Evolutionary conservation across 2,113 vertebrate genomes (phyloP).

Genomic region (Petrocephalus zakoni): DNA sequence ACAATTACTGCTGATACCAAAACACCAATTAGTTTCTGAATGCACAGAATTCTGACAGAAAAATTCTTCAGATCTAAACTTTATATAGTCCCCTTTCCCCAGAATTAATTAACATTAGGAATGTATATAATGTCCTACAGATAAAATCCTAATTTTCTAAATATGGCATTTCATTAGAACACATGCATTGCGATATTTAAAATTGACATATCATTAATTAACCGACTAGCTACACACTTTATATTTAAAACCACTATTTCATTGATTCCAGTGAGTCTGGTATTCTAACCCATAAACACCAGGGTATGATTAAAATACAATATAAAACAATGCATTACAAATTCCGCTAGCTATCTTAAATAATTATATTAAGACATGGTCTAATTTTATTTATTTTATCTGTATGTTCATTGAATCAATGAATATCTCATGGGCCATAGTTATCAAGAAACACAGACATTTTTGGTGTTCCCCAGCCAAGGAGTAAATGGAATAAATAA

Average conservation of each 20-base stretch:
- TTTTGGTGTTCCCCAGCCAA: background rate
- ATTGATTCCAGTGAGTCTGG: background rate
- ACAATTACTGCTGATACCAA: background rate
- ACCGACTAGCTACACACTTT: background rate
- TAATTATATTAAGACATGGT: background rate
- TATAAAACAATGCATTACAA: background rate
- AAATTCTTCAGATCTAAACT: background rate
- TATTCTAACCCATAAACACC: background rate
- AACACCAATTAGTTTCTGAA: background rate
- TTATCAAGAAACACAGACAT: background rate
- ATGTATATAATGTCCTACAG: background rate
- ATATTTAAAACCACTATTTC: background rate
- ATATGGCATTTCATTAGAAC: background rate
- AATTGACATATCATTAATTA: background rate
- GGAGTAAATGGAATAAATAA: background rate
- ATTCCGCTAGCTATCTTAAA: background rate
- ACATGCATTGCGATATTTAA: background rate
- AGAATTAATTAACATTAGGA: background rate
- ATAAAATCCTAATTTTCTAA: background rate
- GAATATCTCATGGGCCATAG: background rate
- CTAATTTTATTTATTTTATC: background rate
- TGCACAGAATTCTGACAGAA: background rate
- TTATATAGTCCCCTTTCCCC: background rate
- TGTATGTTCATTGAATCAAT: background rate
- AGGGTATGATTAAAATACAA: background rate